Percentiles rank a stretch among this genome's conserved stretches.
Conservation (phyloP, 2,113 vertebrate species). For the Gorilla gorilla region DNA sequence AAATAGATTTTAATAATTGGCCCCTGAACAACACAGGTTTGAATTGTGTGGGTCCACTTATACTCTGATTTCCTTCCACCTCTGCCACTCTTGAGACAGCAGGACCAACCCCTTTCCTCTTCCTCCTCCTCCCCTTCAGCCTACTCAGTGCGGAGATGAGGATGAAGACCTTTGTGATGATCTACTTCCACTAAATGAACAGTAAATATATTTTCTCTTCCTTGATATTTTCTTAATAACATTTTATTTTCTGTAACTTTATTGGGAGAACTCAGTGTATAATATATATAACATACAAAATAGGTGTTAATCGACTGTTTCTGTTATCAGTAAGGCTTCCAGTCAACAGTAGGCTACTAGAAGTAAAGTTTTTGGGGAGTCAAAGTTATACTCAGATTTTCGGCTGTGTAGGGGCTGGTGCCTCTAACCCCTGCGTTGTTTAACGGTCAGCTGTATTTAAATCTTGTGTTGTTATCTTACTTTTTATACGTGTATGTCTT, state of each 20-base stretch:
- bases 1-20: background rate
- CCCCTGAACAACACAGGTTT: background rate
- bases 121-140: background rate
- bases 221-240: background rate
- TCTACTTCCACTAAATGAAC: background rate
- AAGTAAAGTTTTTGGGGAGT: background rate
- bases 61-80: background rate
- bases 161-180: background rate
- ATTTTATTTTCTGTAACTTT: background rate
- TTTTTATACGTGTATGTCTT: background rate
- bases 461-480: conserved; percentile 9
- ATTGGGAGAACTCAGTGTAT: background rate
- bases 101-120: background rate
- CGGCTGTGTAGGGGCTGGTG: background rate
- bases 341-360: background rate
- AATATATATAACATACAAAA: background rate
- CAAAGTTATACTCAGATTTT: background rate
- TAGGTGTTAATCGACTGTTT: background rate
- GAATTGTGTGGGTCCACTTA: background rate
- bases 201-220: background rate
- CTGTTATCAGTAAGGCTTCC: background rate
- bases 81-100: background rate
- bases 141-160: background rate
- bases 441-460: background rate
- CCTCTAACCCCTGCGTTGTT: background rate